Percentiles rank a stretch among this genome's conserved stretches.
Conservation (phyloP, 2,888 invertebrate genomes). For the Eilema griseolum region DNA sequence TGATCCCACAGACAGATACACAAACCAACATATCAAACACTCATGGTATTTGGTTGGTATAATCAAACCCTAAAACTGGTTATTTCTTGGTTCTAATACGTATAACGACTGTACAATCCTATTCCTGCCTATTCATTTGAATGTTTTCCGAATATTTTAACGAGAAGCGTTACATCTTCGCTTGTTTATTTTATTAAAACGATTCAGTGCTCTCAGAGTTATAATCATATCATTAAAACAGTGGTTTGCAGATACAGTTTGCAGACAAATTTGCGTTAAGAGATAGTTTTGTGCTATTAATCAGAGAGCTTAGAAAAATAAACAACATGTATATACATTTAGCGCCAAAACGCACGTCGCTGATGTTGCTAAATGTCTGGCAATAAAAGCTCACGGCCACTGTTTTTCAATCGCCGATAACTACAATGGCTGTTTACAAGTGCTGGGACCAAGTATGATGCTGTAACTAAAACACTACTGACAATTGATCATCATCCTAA, state of each 20-base stretch:
- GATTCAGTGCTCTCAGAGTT: conserved; percentile 36
- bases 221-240: conserved; percentile 43
- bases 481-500: not conserved
- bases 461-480: not conserved
- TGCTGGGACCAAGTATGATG: not conserved
- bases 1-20: not conserved
- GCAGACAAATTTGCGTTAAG: conserved; percentile 10
- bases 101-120: not conserved
- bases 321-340: conserved; percentile 10
- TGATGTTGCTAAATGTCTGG: conserved; percentile 12
- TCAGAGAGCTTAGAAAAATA: conserved; percentile 34
- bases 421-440: not conserved
- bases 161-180: conserved; percentile 32
- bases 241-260: conserved; percentile 20
- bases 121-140: conserved; percentile 15
- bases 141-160: conserved; percentile 39
- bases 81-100: not conserved
- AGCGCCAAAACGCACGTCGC: conserved; percentile 4
- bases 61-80: not conserved
- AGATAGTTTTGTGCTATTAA: conserved; percentile 11
- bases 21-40: not conserved
- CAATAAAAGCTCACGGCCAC: conserved; percentile 8
- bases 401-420: not conserved
- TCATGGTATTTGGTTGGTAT: not conserved
- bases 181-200: conserved; percentile 41